A percentile compares a stretch with the other conserved stretches of the same genome.
phyloP scores from a whole-genome alignment of 2,113 vertebrate species.

The Chiloscyllium plagiosum region DNA sequence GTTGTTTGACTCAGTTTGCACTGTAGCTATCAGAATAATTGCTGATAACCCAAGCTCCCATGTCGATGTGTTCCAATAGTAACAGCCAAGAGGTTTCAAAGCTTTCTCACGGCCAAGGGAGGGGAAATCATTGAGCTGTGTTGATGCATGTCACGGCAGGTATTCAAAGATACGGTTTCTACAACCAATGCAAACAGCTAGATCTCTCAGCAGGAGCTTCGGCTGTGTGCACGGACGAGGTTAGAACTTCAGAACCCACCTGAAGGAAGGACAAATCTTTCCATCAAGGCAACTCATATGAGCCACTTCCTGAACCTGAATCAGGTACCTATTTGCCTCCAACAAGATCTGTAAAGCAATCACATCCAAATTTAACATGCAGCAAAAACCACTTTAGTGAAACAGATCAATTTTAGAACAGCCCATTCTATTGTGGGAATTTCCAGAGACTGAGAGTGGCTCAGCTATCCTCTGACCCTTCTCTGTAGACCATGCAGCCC shows the following conservation, averaged over 20 bases:
- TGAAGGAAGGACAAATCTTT: slow-evolving; percentile 58
- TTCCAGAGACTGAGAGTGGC: too few species aligned
- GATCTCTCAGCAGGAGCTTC: background rate
- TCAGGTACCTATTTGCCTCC: slow-evolving; percentile 67
- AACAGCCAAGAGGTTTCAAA: too few species aligned
- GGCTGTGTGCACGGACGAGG: background rate
- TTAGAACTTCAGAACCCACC: slow-evolving; percentile 49
- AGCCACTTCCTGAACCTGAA: slow-evolving; percentile 62
- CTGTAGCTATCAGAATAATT: background rate
- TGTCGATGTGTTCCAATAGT: background rate
- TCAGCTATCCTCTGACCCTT: too few species aligned
- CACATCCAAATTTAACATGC: background rate
- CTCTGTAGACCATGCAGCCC: too few species aligned
- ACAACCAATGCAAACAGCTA: background rate
- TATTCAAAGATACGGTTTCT: background rate
- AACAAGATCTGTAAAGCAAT: slow-evolving; percentile 54
- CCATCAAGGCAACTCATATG: slow-evolving; percentile 59
- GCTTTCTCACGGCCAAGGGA: background rate
- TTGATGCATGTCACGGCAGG: background rate
- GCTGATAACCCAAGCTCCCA: background rate
- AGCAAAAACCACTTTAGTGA: too few species aligned
- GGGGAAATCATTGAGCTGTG: background rate
- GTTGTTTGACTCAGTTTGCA: background rate
- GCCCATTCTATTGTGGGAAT: background rate
- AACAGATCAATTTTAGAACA: background rate